Evolutionary conservation across 2,888 invertebrate genomes (phyloP), one percentile per base, ranked within the genome.

Genomic region (Clivina fossor): DNA sequence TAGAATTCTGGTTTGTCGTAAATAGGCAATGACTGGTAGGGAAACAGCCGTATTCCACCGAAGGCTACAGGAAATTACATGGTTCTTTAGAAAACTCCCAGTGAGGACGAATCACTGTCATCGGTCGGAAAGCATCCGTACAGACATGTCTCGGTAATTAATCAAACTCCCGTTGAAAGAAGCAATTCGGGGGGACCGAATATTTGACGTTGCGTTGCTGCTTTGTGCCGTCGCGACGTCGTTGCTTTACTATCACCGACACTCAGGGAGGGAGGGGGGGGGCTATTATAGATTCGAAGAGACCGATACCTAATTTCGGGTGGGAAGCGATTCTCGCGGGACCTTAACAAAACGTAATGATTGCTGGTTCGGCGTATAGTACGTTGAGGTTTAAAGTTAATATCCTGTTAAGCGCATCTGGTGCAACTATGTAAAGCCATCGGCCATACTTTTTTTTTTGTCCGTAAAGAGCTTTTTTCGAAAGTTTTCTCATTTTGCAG

Each of bases 161-260:
- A 54, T 54, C 54, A 53, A n/a, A n/a, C n/a, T n/a, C n/a, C 35
- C 32, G 47, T 35, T 35, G 44, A 37, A 54, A 54, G 54, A 54
- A 33, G 37, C 48, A 22, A 38, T 51, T n/a, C n/a, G n/a, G n/a
- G n/a, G n/a, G n/a, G n/a, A n/a, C n/a, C 30, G 46, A 54, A 54
- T 44, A 46, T 54, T 54, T 37, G 54, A 53, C 43, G 22, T 43
- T 4, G 28, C 40, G 40, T 16, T 8, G 8, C 43, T 26, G 8
- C 43, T 26, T 22, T 26, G 38, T 43, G 19, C 22, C 22, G 8
- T 5, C 26, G 26, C 26, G 26, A 26, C 26, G n/a, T n/a, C n/a
- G n/a, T n/a, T n/a, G n/a, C n/a, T n/a, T n/a, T n/a, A n/a, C n/a
- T n/a, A n/a, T n/a, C n/a, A n/a, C n/a, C n/a, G n/a, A n/a, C n/a